Evolutionary conservation across 2,797 vertebrate genomes (phyloP).

Genomic region (Crocodylus rhombifer): DNA sequence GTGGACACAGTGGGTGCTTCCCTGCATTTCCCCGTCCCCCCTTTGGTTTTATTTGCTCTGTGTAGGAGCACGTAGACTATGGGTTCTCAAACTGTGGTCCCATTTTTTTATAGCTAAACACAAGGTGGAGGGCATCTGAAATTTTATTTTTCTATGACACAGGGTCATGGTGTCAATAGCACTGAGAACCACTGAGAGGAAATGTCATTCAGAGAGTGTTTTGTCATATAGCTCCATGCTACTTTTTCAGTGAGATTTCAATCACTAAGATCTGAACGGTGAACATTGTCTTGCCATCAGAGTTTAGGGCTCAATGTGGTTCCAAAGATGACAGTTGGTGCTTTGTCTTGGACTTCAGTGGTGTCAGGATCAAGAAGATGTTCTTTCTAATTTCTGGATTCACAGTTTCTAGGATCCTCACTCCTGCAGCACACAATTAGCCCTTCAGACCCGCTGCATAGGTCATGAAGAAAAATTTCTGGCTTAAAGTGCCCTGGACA

Average conservation of each 20-base stretch:
- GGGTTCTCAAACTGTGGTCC: neutral
- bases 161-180: neutral
- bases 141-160: neutral
- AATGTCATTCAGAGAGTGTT: neutral
- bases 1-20: neutral
- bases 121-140: neutral
- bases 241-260: neutral
- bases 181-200: neutral
- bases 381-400: neutral
- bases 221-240: neutral
- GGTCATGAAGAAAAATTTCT: constrained; percentile 42
- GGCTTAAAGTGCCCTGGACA: neutral
- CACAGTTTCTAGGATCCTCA: constrained; percentile 25
- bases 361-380: neutral
- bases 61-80: neutral
- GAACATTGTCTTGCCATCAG: neutral
- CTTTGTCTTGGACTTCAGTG: neutral
- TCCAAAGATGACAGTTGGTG: neutral
- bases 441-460: neutral
- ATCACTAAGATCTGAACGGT: neutral
- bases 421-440: constrained; percentile 24
- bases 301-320: neutral
- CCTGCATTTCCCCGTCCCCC: neutral
- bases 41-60: neutral
- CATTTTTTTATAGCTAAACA: neutral